Evolutionary conservation across 1,140 invertebrate genomes (phyloP), one percentile per base, ranked within the genome.

Genomic region (Saccostrea echinata): DNA sequence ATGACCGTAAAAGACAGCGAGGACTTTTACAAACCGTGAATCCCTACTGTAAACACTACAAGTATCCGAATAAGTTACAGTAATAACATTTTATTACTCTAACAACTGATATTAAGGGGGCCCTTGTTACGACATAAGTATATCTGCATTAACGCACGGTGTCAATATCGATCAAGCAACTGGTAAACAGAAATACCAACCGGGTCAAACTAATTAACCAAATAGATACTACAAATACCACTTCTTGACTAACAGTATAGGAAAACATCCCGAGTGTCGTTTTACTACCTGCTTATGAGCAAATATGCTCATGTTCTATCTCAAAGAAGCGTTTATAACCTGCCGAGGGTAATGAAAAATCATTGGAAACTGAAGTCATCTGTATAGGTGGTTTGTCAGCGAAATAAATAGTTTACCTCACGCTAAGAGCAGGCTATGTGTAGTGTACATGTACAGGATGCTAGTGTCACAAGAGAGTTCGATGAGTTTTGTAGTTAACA

Each of bases 71-170:
- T 76, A 76, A 76, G 68, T 76, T 30, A 76, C 68, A 33, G 30
- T 33, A 76, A 76, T 76, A 76, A 76, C 68, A 76, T 76, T 33
- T 76, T 76, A 33, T 76, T 76, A 76, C 16, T 27, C 68, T 33
- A 76, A 27, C 57, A 21, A 27, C 33, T 16, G 30, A 13, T 76
- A 76, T 76, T 76, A 27, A 76, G 27, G 24, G 30, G 12, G 8
- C 9, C 27, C 27, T 3, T 35, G 27, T 76, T 76, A 76, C 68
- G 68, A 76, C 68, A 76, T 33, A 30, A 33, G 12, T 61, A 18
- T 61, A 61, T 76, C 24, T 76, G 27, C 24, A 30, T 30, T 30
- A 76, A 30, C 68, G 33, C 68, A 27, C 68, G 6, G 68, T 30
- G 55, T n/a, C 55, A 16, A 76, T 76, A 76, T 76, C 27, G 68